Evolutionary conservation across 2,888 invertebrate genomes (phyloP), one percentile per base, ranked within the genome.

Genomic region (Drosophila neutralis): DNA sequence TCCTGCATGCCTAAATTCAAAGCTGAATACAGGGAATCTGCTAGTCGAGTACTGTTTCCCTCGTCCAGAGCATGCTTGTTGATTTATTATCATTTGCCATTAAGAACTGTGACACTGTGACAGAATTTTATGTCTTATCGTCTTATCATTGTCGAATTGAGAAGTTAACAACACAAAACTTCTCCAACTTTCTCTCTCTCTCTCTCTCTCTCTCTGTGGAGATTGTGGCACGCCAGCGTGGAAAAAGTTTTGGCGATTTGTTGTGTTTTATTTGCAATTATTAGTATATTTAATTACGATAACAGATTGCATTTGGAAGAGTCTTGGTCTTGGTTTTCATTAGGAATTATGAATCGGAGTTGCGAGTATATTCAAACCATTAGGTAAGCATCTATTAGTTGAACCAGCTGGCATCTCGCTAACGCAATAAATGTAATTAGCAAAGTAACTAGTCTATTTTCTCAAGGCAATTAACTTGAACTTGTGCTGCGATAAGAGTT

Each of bases 401-500:
- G 56, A 72, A 38, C 42, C n/a, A 61, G 21, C 8, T 51, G 24
- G 21, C 2, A 49, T 8, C 31, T 35, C 8, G 36, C 35, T n/a
- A 13, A 52, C 52, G 38, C 57, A 45, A 58, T 65, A 62, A 68
- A 51, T 76, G 58, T 58, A 65, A 77, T 78, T 78, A 77, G 57
- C 40, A 60, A 69, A 68, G 54, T 48, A 65, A 53, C 69, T 33
- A 64, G 80, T 67, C 76, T 40, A 57, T 15, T 79, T 69, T 52
- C 54, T 48, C 48, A 70, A 72, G 68, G 62, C 71, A 72, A 72
- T 88, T 83, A 77, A 42, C 68, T 80, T 80, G 64, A 77, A 76
- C 62, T 67, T 83, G 87, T 69, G 64, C 74, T 57, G 62, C 51
- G 81, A 86, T 78, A 78, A 80, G 81, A 60, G 48, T n/a, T 31